Evolutionary conservation across 2,888 invertebrate species (phyloP).

Genomic region (Sceliomorpha sp.): DNA sequence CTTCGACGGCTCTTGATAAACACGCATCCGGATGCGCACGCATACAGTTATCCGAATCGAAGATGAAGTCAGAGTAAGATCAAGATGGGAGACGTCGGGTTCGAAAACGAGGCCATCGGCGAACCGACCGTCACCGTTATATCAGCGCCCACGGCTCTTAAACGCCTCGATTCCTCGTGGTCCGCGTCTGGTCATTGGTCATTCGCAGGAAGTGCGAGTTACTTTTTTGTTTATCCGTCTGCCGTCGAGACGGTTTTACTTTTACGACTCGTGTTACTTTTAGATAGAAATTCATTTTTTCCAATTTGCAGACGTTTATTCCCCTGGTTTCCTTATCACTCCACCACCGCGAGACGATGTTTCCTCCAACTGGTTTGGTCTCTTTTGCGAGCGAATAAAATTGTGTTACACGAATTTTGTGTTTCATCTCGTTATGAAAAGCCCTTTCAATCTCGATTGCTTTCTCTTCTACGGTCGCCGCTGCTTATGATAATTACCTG

Average conservation of each 20-base stretch:
- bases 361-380: conserved; percentile 2
- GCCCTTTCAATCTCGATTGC: conserved; percentile 26
- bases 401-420: conserved; percentile 6
- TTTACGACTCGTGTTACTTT: neutral
- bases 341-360: too few species aligned
- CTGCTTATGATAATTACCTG: conserved; percentile 4
- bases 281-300: too few species aligned
- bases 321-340: too few species aligned
- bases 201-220: conserved; percentile 18
- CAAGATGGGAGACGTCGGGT: conserved; percentile 52
- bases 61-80: conserved; percentile 46
- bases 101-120: conserved; percentile 74
- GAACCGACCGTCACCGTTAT: conserved; percentile 76
- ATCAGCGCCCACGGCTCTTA: conserved; percentile 71
- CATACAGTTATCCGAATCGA: conserved; percentile 60
- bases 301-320: too few species aligned
- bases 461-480: conserved; percentile 11
- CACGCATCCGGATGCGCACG: conserved; percentile 43
- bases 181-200: conserved; percentile 14
- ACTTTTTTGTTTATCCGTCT: conserved; percentile 5
- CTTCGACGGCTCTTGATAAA: conserved; percentile 38
- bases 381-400: conserved; percentile 1
- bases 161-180: conserved; percentile 51
- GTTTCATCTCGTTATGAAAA: conserved; percentile 20
- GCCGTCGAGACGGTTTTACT: neutral